These are phyloP conservation scores for Chrysolina haemoptera DNA, from an alignment of 2,888 invertebrate species.

Conservation along the genomic window DNA sequence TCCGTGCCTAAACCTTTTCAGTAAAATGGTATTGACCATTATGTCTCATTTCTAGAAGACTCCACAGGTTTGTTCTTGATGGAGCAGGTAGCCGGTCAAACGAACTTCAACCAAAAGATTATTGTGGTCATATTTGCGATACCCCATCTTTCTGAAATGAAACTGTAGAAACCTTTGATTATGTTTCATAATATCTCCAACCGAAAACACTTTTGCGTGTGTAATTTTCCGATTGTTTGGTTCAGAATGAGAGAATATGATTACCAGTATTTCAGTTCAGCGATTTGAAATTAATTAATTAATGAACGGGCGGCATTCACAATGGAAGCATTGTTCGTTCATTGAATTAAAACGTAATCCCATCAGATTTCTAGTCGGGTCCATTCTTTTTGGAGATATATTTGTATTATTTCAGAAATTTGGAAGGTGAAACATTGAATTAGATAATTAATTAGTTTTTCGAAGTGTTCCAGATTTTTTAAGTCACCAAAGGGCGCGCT, in stretches of 20 bases:
- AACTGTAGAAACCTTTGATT: background rate
- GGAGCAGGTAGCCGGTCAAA: too few relatives aligned
- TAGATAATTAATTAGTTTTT: too few relatives aligned
- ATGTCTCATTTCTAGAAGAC: too few relatives aligned
- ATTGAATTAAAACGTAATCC: conserved; percentile 1
- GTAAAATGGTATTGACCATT: too few relatives aligned
- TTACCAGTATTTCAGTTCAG: conserved; percentile 9
- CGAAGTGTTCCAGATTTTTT: too few relatives aligned
- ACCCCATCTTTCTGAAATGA: background rate
- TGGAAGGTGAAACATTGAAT: too few relatives aligned
- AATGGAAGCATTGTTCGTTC: background rate
- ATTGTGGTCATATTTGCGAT: too few relatives aligned
- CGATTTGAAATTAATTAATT: conserved; percentile 12
- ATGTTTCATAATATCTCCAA: background rate
- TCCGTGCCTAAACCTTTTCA: too few relatives aligned
- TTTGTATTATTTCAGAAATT: too few relatives aligned
- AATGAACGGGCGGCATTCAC: background rate
- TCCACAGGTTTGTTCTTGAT: too few relatives aligned
- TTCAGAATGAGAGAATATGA: background rate
- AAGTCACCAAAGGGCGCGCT: too few relatives aligned
- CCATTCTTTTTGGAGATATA: background rate
- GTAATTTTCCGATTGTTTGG: conserved; percentile 4
- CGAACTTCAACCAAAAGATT: too few relatives aligned
- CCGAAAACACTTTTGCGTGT: background rate
- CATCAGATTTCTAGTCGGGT: background rate